Percentiles rank a stretch among this genome's conserved stretches.
phyloP scores from a whole-genome alignment of 1,140 invertebrate species.

The Drosophila dunni region DNA sequence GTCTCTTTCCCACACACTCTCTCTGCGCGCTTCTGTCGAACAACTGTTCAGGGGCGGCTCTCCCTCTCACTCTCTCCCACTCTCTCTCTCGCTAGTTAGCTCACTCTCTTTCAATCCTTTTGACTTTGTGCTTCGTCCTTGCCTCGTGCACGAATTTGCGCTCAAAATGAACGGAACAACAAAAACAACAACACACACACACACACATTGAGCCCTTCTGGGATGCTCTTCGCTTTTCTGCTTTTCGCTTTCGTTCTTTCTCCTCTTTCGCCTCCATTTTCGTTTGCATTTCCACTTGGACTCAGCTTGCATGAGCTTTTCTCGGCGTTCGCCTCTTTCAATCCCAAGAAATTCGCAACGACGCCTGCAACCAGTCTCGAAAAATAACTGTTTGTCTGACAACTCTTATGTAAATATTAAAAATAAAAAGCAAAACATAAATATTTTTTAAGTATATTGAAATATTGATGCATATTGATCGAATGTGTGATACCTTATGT shows the following conservation, averaged over 20 bases:
- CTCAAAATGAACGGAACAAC: conserved; percentile 42
- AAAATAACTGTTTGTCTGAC: conserved; percentile 20
- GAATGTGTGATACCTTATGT: conserved; percentile 54
- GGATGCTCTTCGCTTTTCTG: conserved; percentile 58
- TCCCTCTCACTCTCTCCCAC: conserved; percentile 15
- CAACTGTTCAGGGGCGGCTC: conserved; percentile 13
- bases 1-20: conserved; percentile 24
- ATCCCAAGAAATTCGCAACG: conserved; percentile 34
- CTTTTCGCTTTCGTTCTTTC: conserved; percentile 74
- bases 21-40: no score
- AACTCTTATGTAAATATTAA: conserved; percentile 64
- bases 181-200: conserved; percentile 22
- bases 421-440: conserved; percentile 4
- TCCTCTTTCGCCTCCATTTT: conserved; percentile 6
- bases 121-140: conserved; percentile 75
- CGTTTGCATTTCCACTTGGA: conserved; percentile 57
- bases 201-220: conserved; percentile 40
- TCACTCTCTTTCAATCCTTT: conserved; percentile 41
- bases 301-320: conserved; percentile 62
- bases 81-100: conserved; percentile 4
- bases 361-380: conserved; percentile 16
- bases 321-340: conserved; percentile 18
- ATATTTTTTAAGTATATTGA: background rate
- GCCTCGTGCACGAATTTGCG: conserved; percentile 61
- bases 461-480: background rate